A percentile compares a stretch with the other conserved stretches of the same genome.
phyloP scores from a whole-genome alignment of 2,888 invertebrate genomes.

The Margaritifera margaritifera region DNA sequence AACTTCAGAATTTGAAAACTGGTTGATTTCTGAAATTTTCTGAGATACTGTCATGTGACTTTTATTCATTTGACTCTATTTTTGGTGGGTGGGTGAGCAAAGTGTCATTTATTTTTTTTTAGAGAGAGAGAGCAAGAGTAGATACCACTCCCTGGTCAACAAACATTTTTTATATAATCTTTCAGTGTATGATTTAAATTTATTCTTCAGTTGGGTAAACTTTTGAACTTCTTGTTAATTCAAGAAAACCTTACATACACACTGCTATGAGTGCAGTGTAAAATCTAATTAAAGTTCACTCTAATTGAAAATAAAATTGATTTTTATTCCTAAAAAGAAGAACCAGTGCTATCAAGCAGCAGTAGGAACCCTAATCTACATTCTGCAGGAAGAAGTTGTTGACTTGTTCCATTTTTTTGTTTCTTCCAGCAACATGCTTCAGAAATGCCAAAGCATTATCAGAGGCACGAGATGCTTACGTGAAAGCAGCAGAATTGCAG shows the following conservation, averaged over 20 bases:
- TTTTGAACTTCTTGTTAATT: too few species aligned
- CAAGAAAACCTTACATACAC: too few species aligned
- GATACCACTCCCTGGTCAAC: too few species aligned
- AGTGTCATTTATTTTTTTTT: too few species aligned
- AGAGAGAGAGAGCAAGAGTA: too few species aligned
- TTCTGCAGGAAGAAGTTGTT: neutral
- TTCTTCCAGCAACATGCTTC: slow-evolving; percentile 88
- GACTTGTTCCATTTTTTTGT: neutral
- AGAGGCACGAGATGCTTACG: slow-evolving; percentile 86
- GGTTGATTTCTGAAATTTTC: neutral
- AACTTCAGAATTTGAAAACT: neutral
- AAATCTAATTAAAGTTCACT: too few species aligned
- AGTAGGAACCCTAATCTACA: neutral
- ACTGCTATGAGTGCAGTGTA: too few species aligned
- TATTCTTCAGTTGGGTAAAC: too few species aligned
- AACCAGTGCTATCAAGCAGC: neutral
- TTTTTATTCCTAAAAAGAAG: too few species aligned
- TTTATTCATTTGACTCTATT: neutral
- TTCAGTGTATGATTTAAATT: too few species aligned
- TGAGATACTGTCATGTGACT: neutral
- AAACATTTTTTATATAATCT: too few species aligned
- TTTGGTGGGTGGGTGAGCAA: neutral
- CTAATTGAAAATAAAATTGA: too few species aligned
- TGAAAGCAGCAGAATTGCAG: slow-evolving; percentile 90
- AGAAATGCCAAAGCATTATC: slow-evolving; percentile 87